Evolutionary conservation across 2,888 invertebrate genomes (phyloP).

Genomic region (Folsomia candida): DNA sequence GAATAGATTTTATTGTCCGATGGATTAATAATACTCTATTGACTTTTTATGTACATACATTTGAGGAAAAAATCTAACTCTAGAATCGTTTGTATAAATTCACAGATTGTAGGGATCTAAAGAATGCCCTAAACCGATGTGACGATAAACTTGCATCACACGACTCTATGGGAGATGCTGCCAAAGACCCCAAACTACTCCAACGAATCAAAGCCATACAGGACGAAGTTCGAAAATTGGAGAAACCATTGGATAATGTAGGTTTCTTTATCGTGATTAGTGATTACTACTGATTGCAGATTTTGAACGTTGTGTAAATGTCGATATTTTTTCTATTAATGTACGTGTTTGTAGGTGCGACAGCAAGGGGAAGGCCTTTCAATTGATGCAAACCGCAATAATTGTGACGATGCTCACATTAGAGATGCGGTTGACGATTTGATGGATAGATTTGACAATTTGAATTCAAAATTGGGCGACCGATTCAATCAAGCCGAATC

Average conservation of each 20-base stretch:
- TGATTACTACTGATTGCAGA: too few species aligned
- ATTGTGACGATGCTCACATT: slow-evolving; percentile 70
- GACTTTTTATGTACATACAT: too few species aligned
- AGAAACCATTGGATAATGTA: slow-evolving; percentile 66
- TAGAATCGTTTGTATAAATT: too few species aligned
- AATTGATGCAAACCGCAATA: slow-evolving; percentile 71
- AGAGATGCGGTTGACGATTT: slow-evolving; percentile 75
- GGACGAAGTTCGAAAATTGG: slow-evolving; percentile 76
- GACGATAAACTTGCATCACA: slow-evolving; percentile 79
- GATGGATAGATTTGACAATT: slow-evolving; percentile 71
- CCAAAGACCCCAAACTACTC: slow-evolving; percentile 76
- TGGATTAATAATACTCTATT: too few species aligned
- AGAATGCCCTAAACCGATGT: slow-evolving; percentile 78
- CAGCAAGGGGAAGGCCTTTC: slow-evolving; percentile 74
- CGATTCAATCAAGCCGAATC: slow-evolving; percentile 76
- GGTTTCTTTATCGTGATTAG: too few species aligned
- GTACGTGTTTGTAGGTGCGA: too few species aligned
- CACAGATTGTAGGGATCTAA: slow-evolving; percentile 78
- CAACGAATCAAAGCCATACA: slow-evolving; percentile 77
- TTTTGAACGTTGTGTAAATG: too few species aligned
- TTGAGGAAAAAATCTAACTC: too few species aligned
- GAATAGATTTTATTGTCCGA: too few species aligned
- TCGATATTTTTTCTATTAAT: too few species aligned
- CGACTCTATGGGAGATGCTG: slow-evolving; percentile 70
- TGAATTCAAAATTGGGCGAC: slow-evolving; percentile 74